phyloP scores from a whole-genome alignment of 2,113 vertebrate species.

The Tamias sibiricus region DNA sequence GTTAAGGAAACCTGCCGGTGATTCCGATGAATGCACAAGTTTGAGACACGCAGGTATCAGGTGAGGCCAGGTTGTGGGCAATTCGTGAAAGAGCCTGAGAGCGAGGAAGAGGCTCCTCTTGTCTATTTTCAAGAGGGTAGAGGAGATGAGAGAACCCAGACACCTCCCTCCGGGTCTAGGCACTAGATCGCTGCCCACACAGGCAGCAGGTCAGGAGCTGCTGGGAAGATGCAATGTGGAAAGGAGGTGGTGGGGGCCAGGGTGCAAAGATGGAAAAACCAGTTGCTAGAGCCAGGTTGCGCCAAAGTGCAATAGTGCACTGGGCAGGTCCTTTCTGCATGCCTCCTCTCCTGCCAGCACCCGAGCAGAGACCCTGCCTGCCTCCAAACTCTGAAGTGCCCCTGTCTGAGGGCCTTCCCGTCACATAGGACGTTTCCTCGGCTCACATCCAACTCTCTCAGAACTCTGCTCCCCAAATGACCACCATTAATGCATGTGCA shows the following conservation, averaged over 20 bases:
- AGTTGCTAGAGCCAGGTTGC: neutral
- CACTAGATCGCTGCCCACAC: neutral
- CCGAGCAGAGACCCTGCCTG: neutral
- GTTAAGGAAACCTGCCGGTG: neutral
- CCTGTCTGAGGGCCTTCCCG: neutral
- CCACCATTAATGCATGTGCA: neutral
- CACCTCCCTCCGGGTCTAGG: neutral
- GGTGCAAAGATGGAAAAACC: neutral
- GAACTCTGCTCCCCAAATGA: neutral
- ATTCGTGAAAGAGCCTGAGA: neutral
- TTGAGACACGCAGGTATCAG: neutral
- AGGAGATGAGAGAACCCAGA: neutral
- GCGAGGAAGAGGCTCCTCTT: neutral
- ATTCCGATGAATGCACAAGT: neutral
- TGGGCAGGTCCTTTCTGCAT: neutral
- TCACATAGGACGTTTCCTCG: neutral
- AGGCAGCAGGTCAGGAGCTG: neutral
- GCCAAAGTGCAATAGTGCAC: neutral
- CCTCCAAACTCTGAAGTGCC: neutral
- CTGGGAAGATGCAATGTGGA: neutral
- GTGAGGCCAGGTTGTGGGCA: neutral
- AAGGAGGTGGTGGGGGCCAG: conserved; percentile 14
- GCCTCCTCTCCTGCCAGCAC: neutral
- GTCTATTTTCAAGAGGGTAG: neutral
- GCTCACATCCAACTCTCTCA: neutral